phyloP scores from a whole-genome alignment of 2,113 vertebrate species.

The Phyllopteryx taeniolatus region DNA sequence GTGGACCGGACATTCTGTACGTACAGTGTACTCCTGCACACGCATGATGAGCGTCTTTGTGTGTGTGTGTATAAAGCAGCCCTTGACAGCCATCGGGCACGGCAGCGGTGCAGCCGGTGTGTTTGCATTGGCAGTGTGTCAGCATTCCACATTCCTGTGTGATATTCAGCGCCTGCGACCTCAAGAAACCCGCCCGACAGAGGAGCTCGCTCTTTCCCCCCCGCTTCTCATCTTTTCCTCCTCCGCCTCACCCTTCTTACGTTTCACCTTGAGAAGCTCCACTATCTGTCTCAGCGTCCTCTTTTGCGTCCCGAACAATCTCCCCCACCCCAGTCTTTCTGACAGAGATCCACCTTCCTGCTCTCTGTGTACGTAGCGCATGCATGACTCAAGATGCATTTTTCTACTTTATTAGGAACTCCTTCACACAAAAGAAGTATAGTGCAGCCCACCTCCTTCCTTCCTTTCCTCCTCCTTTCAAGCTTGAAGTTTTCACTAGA shows the following conservation, averaged over 20 bases:
- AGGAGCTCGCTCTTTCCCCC: constrained; percentile 39
- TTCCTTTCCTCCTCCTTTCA: constrained; percentile 8
- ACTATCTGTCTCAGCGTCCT: constrained; percentile 30
- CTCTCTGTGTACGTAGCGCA: constrained; percentile 16
- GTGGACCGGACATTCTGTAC: constrained; percentile 11
- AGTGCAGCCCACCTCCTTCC: constrained; percentile 1
- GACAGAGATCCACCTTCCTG: constrained; percentile 31
- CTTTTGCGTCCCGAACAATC: not conserved
- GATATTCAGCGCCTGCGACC: constrained; percentile 74
- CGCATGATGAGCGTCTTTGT: constrained; percentile 50
- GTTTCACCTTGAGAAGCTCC: constrained; percentile 44
- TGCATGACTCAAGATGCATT: constrained; percentile 34
- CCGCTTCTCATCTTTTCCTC: constrained; percentile 20
- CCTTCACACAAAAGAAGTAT: not conserved
- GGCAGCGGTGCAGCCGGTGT: constrained; percentile 58
- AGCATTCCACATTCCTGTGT: constrained; percentile 74
- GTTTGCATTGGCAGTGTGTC: constrained; percentile 71
- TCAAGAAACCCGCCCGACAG: constrained; percentile 70
- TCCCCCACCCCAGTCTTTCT: not conserved
- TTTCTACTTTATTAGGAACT: constrained; percentile 53
- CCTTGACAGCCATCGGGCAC: constrained; percentile 68
- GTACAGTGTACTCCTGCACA: constrained; percentile 22
- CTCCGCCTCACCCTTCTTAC: constrained; percentile 40
- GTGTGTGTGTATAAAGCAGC: constrained; percentile 54
- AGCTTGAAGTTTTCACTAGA: constrained; percentile 6